phyloP scores from a whole-genome alignment of 2,113 vertebrate genomes.

The Haemorhous mexicanus region DNA sequence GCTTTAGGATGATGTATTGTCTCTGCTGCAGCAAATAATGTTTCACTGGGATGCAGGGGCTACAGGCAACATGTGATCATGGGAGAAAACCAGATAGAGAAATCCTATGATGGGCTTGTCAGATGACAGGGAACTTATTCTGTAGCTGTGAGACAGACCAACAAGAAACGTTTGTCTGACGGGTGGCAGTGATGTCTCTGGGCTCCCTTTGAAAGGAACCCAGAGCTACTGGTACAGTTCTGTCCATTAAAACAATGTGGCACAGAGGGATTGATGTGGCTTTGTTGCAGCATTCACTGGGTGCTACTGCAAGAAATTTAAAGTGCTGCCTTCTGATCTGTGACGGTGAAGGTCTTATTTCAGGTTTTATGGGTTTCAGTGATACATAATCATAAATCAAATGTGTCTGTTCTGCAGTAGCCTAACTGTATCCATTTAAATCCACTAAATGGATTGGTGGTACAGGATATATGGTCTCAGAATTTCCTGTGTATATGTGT shows the following conservation, averaged over 20 bases:
- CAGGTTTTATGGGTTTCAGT: background rate
- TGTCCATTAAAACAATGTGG: slow-evolving; percentile 49
- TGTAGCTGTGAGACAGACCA: slow-evolving; percentile 28
- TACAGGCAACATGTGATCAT: background rate
- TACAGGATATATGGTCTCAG: background rate
- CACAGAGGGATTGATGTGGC: background rate
- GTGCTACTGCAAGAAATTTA: background rate
- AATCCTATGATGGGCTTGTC: background rate
- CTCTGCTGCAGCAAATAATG: background rate
- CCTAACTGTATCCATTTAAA: background rate
- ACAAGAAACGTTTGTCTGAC: slow-evolving; percentile 63
- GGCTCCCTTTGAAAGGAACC: slow-evolving; percentile 43
- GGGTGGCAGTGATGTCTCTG: slow-evolving; percentile 41
- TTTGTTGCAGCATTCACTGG: background rate
- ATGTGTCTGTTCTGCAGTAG: background rate
- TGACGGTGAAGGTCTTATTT: background rate
- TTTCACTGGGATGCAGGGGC: background rate
- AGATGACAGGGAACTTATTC: slow-evolving; percentile 17
- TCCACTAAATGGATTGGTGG: background rate
- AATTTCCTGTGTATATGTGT: background rate
- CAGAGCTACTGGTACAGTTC: slow-evolving; percentile 64
- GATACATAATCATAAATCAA: background rate
- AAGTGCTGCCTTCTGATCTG: background rate
- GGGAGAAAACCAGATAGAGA: background rate
- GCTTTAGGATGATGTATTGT: background rate